Base-by-base conservation (phyloP, 2,888 invertebrate genomes). In the Apocheima hispidaria region DNA sequence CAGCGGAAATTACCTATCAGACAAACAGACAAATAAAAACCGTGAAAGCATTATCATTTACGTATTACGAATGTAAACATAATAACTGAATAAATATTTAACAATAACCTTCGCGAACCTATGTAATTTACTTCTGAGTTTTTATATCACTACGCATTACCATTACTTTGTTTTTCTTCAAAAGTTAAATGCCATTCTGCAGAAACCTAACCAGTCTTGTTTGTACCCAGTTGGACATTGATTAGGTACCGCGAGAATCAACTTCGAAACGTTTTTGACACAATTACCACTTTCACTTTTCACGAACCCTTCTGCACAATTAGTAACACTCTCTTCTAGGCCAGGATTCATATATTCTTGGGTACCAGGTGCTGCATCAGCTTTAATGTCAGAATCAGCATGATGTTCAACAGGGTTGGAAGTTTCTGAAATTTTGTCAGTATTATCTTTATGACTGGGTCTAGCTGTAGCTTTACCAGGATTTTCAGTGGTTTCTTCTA, bases 201-300 rank as follows among this genome's bases (percentile, higher is more conserved):
- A 91, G 60, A 72, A 81, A 2, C 90, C 90, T 4, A 85, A 67
- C 73, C 83, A 75, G 61, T 90, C 91, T 14, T 66, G 72, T 55
- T 79, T 82, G 38, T 88, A 91, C 0, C 91, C 91, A 16, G 64
- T 48, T 0, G 91, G 91, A 59, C 91, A 92, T 48, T 90, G 88
- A 40, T 63, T 71, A 1, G 91, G 91, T 14, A 91, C 74, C 2
- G 84, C 77, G 46, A 90, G 62, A n/a, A 92, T 81, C 46, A 86
- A 75, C 55, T 80, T 84, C 7, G 84, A 84, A 63, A 77, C 79
- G 16, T 84, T 59, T 35, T 28, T 85, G 3, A 81, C 75, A 73
- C 81, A 81, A 2, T 84, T 86, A 35, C 77, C 72, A 38, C 10
- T 49, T 9, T 72, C 75, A 72, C 81, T 76, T 44, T 68, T 79